A percentile compares a stretch with the other conserved stretches of the same genome.
These are phyloP conservation scores for Campoletis raptor DNA, from an alignment of 2,888 invertebrate genomes.

Conservation along the genomic window DNA sequence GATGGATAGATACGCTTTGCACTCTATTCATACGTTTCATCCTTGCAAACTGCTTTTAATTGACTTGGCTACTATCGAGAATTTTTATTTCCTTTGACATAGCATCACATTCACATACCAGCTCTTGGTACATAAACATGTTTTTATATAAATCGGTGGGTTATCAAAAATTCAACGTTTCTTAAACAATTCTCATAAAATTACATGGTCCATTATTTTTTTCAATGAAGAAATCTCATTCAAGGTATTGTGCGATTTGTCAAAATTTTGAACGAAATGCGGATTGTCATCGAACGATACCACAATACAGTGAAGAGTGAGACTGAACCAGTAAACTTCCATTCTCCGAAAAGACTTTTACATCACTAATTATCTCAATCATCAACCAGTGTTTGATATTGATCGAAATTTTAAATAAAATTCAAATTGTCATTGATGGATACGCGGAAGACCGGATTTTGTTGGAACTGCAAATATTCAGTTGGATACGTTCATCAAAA, in stretches of 20 bases:
- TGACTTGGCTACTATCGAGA: neutral
- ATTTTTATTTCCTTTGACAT: neutral
- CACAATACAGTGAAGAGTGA: no score
- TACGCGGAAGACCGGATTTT: no score
- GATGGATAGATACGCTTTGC: conserved; percentile 13
- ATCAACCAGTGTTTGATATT: no score
- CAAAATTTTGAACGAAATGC: no score
- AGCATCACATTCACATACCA: neutral
- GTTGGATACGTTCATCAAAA: no score
- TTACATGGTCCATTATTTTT: neutral
- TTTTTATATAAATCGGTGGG: neutral
- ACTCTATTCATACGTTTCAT: conserved; percentile 6
- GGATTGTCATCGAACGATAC: no score
- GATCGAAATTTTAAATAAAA: no score
- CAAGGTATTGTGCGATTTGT: neutral
- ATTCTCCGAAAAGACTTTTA: no score
- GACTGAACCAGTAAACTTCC: no score
- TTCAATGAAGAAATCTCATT: neutral
- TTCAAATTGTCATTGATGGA: no score
- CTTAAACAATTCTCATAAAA: neutral
- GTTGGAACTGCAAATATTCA: no score
- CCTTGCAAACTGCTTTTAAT: neutral
- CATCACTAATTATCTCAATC: no score
- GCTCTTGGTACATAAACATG: neutral
- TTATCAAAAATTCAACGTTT: neutral